A percentile compares a stretch with the other conserved stretches of the same genome.
phyloP scores from a whole-genome alignment of 2,113 vertebrate genomes.

The Isurus oxyrinchus region DNA sequence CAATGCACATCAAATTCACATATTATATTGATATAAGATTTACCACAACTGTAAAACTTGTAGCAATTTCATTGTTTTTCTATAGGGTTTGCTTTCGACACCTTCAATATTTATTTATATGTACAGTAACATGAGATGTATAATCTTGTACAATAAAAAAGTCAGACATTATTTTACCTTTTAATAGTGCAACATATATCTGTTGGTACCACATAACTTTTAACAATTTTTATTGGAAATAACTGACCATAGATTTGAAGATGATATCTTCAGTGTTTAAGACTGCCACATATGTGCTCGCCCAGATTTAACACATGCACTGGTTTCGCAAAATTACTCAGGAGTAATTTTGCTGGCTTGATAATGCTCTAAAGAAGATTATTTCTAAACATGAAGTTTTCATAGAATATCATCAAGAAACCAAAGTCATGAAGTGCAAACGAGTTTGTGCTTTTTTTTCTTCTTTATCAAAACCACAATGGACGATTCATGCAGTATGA shows the following conservation, averaged over 20 bases:
- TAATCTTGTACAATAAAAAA: constrained; percentile 33
- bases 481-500: constrained; percentile 35
- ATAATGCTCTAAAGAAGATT: constrained; percentile 30
- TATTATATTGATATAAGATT: constrained; percentile 52
- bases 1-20: constrained; percentile 70
- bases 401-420: constrained; percentile 28
- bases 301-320: constrained; percentile 45
- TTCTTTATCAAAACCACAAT: constrained; percentile 36
- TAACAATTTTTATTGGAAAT: constrained; percentile 57
- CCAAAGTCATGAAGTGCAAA: constrained; percentile 37
- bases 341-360: constrained; percentile 30
- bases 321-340: constrained; percentile 13
- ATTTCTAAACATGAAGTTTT: constrained; percentile 31
- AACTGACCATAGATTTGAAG: constrained; percentile 64
- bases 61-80: neutral
- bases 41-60: constrained; percentile 27
- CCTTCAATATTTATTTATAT: constrained; percentile 32
- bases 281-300: constrained; percentile 70
- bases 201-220: constrained; percentile 49
- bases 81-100: neutral
- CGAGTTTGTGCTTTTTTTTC: constrained; percentile 37
- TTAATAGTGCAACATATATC: constrained; percentile 58
- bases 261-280: constrained; percentile 69
- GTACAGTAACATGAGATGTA: constrained; percentile 23
- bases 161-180: constrained; percentile 29